Conservation (phyloP, 1,140 invertebrate genomes). For the Solenopsis fugax region DNA sequence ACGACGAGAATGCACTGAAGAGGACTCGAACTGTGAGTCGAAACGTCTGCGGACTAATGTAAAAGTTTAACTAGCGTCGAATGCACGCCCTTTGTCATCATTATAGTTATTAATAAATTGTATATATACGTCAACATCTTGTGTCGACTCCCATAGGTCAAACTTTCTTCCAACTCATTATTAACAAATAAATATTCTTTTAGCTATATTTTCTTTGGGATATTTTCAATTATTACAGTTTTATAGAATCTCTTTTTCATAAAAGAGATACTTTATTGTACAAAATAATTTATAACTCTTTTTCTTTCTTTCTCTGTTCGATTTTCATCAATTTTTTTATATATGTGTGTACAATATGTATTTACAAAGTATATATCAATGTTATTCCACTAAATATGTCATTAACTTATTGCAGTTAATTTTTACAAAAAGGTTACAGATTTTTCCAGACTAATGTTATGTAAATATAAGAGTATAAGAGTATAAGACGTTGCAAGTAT, state of each 20-base stretch:
- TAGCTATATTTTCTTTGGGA: neutral
- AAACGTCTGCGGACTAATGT: too few species aligned
- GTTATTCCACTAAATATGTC: neutral
- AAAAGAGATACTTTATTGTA: constrained; percentile 10
- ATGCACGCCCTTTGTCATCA: too few species aligned
- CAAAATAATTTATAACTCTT: constrained; percentile 11
- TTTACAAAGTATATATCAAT: constrained; percentile 28
- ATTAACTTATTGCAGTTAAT: constrained; percentile 35
- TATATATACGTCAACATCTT: too few species aligned
- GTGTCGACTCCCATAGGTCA: too few species aligned
- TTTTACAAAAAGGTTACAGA: constrained; percentile 5
- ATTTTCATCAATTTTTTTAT: neutral
- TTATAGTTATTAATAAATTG: too few species aligned
- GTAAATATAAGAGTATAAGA: too few species aligned
- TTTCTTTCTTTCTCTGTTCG: neutral
- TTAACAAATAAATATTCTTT: neutral
- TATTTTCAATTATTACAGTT: neutral
- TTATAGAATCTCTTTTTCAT: neutral
- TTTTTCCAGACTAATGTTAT: neutral
- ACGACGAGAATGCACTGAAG: too few species aligned
- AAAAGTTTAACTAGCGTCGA: too few species aligned
- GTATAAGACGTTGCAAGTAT: too few species aligned
- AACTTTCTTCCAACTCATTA: too few species aligned
- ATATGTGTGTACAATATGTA: neutral
- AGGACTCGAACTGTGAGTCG: too few species aligned